These are phyloP conservation scores for Pemphredon lugubris DNA, from an alignment of 2,888 invertebrate genomes.

Conservation along the genomic window DNA sequence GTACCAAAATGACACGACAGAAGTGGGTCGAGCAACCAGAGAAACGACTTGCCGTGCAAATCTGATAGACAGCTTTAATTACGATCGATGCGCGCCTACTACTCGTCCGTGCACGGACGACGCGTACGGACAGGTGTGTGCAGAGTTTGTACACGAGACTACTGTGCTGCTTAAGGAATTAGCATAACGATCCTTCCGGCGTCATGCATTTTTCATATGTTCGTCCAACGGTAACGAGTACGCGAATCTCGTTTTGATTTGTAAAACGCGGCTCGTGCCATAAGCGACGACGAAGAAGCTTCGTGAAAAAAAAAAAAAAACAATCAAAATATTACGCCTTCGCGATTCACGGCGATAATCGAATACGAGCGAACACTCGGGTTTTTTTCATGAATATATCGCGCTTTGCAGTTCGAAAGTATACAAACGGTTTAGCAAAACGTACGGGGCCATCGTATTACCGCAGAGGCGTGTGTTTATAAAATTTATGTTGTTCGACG, in stretches of 20 bases:
- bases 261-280: conserved; percentile 13
- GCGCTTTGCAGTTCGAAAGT: no score
- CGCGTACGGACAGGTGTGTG: no score
- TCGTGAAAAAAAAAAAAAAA: no score
- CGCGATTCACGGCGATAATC: not conserved
- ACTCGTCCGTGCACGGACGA: conserved; percentile 8
- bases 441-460: no score
- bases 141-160: conserved; percentile 40
- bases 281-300: no score
- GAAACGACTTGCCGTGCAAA: conserved; percentile 32
- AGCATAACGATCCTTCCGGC: conserved; percentile 64
- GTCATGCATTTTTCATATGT: conserved; percentile 64
- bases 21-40: conserved; percentile 39
- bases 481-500: no score
- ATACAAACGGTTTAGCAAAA: no score
- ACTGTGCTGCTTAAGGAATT: conserved; percentile 40
- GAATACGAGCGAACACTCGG: no score
- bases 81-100: conserved; percentile 33
- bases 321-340: no score
- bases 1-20: conserved; percentile 39
- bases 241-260: conserved; percentile 27
- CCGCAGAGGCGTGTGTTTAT: no score
- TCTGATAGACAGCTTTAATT: conserved; percentile 59
- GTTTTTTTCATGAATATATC: no score
- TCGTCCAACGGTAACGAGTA: conserved; percentile 49